Conservation (phyloP, 2,797 vertebrate genomes). For the Capromys pilorides region DNA sequence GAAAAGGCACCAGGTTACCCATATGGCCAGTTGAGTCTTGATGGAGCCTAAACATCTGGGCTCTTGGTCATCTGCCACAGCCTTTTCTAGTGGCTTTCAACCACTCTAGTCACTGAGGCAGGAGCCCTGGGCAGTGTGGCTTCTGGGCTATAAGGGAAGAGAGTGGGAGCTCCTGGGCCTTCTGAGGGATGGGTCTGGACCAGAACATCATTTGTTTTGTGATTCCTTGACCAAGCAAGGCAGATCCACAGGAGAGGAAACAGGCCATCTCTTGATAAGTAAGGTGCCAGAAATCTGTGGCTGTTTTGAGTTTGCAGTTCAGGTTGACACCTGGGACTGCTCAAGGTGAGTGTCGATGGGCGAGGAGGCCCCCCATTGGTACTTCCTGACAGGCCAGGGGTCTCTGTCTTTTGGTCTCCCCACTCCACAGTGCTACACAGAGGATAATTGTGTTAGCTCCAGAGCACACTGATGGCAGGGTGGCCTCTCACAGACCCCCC, state of each 20-base stretch:
- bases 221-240: neutral
- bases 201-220: neutral
- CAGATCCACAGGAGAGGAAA: neutral
- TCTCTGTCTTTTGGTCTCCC: neutral
- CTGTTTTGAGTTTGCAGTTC: neutral
- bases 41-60: neutral
- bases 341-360: neutral
- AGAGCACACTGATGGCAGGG: neutral
- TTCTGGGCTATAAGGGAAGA: neutral
- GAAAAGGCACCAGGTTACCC: neutral
- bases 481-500: neutral
- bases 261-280: neutral
- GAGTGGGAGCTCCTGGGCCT: neutral
- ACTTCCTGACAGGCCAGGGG: neutral
- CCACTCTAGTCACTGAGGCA: no score
- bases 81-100: neutral
- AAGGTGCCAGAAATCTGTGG: neutral
- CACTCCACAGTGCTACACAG: neutral
- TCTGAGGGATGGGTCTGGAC: neutral
- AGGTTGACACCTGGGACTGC: neutral
- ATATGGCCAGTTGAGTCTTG: neutral
- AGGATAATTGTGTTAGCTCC: neutral
- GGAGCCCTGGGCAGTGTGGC: neutral
- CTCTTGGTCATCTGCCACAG: no score
- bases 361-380: neutral